Base-by-base conservation (phyloP, 2,113 vertebrate genomes). In the Argyrosomus japonicus region DNA sequence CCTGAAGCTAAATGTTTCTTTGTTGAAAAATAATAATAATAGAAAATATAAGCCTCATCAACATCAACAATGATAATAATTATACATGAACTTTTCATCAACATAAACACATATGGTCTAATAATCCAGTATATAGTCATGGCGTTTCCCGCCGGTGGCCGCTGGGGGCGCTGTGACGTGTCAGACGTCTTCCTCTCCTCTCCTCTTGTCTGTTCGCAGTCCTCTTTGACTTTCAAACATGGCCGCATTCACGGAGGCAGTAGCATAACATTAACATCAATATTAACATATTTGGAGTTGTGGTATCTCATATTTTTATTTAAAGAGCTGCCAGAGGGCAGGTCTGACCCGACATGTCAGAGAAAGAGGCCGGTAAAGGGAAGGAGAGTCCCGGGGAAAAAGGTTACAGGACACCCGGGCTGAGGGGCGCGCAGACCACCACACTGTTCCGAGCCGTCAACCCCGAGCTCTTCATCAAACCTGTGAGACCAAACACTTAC, bases 401-500 rank as follows among this genome's bases (percentile, higher is more conserved):
- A 68, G 93, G 90, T 1, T 95, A 80, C 89, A 81, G 71, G 85
- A 95, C 79, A 1, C 96, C 96, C 1, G 98, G 98, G 29, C 92
- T 99, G 84, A 96, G 96, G 75, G 95, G 91, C 0, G 93, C 93
- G 0, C 92, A 79, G 63, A 97, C 97, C n/a, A 99, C 97, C 19
- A 95, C 95, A 0, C 92, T 99, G 21, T 99, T 99, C 94, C 94
- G 97, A 72, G 98, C 96, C 2, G 93, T 99, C 60, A 99, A 99
- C 86, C 98, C 98, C 0, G 98, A 99, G 87, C 97, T 99, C 85
- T 99, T 99, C 95, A 97, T 99, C 74, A 98, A 95, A 93, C 98
- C 98, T 27, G 98, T 98, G 95, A 97, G 97, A 67, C 2, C 19
- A 53, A 6, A 54, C 53, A n/a, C 21, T 50, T 1, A 47, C 13